Conservation (phyloP, 2,888 invertebrate genomes). For the Rotaria socialis region DNA sequence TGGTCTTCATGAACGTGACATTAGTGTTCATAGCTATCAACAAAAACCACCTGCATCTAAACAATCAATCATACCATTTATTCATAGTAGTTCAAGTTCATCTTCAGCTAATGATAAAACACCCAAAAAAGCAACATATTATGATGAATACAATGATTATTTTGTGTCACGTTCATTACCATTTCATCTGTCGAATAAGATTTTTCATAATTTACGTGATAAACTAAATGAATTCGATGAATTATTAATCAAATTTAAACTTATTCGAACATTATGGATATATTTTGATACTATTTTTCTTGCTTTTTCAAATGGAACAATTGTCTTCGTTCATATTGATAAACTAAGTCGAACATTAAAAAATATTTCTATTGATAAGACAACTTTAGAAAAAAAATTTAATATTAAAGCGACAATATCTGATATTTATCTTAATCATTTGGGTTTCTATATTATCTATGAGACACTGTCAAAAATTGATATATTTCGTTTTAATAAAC, state of each 20-base stretch:
- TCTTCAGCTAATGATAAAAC: neutral
- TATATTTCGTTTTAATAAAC: neutral
- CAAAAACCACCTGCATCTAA: neutral
- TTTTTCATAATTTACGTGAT: conserved; percentile 32
- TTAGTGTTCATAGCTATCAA: conserved; percentile 32
- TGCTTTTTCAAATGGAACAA: conserved; percentile 21
- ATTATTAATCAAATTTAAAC: neutral
- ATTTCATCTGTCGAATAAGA: conserved; percentile 25
- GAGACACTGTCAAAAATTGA: conserved; percentile 26
- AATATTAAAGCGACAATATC: conserved; percentile 5
- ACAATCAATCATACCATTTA: neutral
- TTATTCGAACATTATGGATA: neutral
- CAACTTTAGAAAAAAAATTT: conserved; percentile 3
- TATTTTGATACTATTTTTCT: neutral
- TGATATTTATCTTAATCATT: neutral
- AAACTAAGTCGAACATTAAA: conserved; percentile 11
- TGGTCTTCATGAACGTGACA: conserved; percentile 35
- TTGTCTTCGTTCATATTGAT: neutral
- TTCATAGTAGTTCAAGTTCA: neutral
- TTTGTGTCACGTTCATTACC: neutral
- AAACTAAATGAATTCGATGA: conserved; percentile 34
- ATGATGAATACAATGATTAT: conserved; percentile 24
- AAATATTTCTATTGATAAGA: conserved; percentile 24
- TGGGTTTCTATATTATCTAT: neutral
- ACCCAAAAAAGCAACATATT: conserved; percentile 22